A percentile compares a stretch with the other conserved stretches of the same genome.
Evolutionary conservation across 2,113 vertebrate species (phyloP).

Genomic region (Ovis aries): DNA sequence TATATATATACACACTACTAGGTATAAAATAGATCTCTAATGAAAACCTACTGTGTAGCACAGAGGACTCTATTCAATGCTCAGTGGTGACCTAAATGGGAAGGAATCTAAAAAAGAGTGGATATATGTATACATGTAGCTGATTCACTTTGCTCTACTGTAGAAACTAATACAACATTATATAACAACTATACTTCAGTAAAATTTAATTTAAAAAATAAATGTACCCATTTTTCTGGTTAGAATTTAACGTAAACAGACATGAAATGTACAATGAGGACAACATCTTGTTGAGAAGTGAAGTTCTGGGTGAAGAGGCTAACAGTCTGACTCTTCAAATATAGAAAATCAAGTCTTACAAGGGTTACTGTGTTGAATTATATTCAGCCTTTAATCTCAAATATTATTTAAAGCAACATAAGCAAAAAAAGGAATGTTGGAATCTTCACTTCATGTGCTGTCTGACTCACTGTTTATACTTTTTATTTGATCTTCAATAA

Average conservation of each 20-base stretch:
- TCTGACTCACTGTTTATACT: neutral
- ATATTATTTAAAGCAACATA: neutral
- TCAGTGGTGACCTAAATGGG: neutral
- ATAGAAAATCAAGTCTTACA: neutral
- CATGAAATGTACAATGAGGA: neutral
- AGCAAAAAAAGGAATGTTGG: neutral
- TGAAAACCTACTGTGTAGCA: neutral
- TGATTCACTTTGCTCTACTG: neutral
- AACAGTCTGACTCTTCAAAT: neutral
- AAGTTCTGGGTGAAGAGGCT: neutral
- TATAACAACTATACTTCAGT: neutral
- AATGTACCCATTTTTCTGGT: neutral
- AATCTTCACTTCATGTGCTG: neutral
- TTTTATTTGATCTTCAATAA: constrained; percentile 42
- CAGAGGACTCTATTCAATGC: neutral
- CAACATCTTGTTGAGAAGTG: neutral
- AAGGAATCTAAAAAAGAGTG: neutral
- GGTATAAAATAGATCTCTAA: neutral
- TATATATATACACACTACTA: neutral
- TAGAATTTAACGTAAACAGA: neutral
- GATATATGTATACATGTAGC: neutral
- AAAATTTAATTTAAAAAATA: neutral
- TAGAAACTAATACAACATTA: neutral
- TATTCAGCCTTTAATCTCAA: constrained; percentile 17
- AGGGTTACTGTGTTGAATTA: neutral